These are phyloP conservation scores for Scolopax bukidnonensis DNA, from an alignment of 2,797 vertebrate species.

Conservation along the genomic window DNA sequence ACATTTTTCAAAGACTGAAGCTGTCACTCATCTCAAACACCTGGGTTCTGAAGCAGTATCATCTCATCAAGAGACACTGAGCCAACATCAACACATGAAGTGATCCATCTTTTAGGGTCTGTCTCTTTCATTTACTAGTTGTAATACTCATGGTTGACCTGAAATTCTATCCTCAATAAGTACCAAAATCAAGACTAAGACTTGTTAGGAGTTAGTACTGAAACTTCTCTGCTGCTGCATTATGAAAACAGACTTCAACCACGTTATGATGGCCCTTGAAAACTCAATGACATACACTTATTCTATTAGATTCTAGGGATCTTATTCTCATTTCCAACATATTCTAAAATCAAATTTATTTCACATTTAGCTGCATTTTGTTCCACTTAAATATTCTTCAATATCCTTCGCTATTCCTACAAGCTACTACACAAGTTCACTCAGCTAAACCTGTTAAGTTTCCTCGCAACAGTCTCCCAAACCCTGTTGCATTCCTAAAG, in stretches of 20 bases:
- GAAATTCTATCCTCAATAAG: background rate
- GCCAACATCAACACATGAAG: background rate
- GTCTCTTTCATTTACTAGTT: background rate
- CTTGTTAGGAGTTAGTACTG: background rate
- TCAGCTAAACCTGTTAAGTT: background rate
- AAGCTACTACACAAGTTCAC: background rate
- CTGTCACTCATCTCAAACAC: background rate
- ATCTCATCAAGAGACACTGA: background rate
- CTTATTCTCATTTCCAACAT: background rate
- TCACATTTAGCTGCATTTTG: background rate
- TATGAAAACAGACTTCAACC: background rate
- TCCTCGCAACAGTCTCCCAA: background rate
- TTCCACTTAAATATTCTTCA: background rate
- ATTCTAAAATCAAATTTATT: background rate
- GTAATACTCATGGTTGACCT: fast-evolving
- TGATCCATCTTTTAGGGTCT: background rate
- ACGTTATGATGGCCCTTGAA: background rate
- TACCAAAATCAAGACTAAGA: background rate
- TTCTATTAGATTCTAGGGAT: background rate
- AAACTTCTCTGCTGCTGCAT: background rate
- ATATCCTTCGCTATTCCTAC: background rate
- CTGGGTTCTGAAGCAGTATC: background rate
- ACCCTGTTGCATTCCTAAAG: background rate
- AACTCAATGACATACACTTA: background rate
- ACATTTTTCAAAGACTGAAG: background rate